Evolutionary conservation across 2,888 invertebrate species (phyloP), one percentile per base, ranked within the genome.

Genomic region (Ectemnius lituratus): DNA sequence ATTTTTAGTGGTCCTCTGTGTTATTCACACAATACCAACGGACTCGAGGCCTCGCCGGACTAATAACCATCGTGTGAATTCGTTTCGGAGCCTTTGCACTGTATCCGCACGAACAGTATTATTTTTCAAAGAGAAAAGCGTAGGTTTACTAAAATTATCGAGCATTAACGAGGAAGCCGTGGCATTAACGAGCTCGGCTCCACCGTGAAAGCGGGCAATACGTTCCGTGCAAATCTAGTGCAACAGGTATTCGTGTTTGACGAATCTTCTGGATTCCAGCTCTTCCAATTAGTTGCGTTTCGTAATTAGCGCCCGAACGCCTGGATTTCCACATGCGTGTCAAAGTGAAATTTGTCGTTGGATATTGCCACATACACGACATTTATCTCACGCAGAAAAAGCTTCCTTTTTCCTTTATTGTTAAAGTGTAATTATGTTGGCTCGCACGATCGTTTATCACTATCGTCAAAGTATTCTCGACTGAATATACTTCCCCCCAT

Each of bases 181-280:
- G 37, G 37, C 37, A 37, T 37, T 37, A 37, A 37, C 37, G 37
- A 37, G 37, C 37, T 37, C 37, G 11, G 37, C 37, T 37, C 37
- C 11, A 37, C 37, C 37, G 37, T 46, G 4, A 62, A 27, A 16
- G 62, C 28, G 16, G 28, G 57, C 46, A 57, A 46, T 49, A 52
- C 20, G 47, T 57, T 18, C 20, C 69, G 18, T 47, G 20, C 56
- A 56, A 28, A 70, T 67, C 37, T 27, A 27, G 61, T 47, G 74
- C 61, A 74, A 76, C 74, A 70, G 70, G 74, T 74, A 57, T 63
- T 37, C 37, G 64, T 64, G 47, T 73, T 75, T 73, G 73, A 66
- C 73, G 64, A 67, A 75, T 73, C 49, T 65, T 37, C 37, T 37
- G 37, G 11, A 37, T 37, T 37, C 37, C 37, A 37, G 37, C 37